A percentile compares a stretch with the other conserved stretches of the same genome.
These are phyloP conservation scores for Oithona nana DNA, from an alignment of 2,888 invertebrate genomes.

Conservation along the genomic window DNA sequence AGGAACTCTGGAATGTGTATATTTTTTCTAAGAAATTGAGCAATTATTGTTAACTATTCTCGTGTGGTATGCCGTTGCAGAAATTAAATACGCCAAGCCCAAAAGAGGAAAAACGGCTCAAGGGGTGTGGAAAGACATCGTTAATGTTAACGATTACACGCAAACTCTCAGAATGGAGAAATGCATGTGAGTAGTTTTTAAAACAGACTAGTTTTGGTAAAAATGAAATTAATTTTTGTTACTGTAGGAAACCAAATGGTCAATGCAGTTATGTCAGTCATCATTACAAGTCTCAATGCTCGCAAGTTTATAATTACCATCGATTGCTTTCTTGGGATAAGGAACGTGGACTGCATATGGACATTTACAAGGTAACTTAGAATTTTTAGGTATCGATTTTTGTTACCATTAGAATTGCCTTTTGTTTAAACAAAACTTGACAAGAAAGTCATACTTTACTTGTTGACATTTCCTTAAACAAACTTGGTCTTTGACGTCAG, in stretches of 20 bases:
- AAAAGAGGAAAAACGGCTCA: conserved; percentile 58
- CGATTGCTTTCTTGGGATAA: conserved; percentile 61
- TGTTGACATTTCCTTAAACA: too few species aligned
- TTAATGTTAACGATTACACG: conserved; percentile 63
- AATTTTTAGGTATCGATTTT: background rate
- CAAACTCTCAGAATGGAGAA: conserved; percentile 62
- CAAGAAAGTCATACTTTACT: too few species aligned
- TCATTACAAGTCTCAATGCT: conserved; percentile 56
- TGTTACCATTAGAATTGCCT: background rate
- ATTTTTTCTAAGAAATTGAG: background rate
- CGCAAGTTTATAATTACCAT: conserved; percentile 65
- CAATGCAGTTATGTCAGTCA: conserved; percentile 58
- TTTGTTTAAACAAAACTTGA: too few species aligned
- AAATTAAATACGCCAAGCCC: conserved; percentile 55
- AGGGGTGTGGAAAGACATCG: conserved; percentile 66
- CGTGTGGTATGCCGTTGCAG: conserved; percentile 22
- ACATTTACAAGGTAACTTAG: conserved; percentile 52
- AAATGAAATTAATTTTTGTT: conserved; percentile 18
- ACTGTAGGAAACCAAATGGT: conserved; percentile 44
- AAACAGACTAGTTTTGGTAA: background rate
- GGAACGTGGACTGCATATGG: conserved; percentile 56
- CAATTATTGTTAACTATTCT: background rate
- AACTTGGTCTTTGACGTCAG: too few species aligned
- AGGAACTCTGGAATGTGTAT: too few species aligned
- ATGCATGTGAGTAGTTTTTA: conserved; percentile 42